Percentiles rank a stretch among this genome's conserved stretches.
These are phyloP conservation scores for Tichodroma muraria DNA, from an alignment of 2,113 vertebrate species.

Conservation along the genomic window DNA sequence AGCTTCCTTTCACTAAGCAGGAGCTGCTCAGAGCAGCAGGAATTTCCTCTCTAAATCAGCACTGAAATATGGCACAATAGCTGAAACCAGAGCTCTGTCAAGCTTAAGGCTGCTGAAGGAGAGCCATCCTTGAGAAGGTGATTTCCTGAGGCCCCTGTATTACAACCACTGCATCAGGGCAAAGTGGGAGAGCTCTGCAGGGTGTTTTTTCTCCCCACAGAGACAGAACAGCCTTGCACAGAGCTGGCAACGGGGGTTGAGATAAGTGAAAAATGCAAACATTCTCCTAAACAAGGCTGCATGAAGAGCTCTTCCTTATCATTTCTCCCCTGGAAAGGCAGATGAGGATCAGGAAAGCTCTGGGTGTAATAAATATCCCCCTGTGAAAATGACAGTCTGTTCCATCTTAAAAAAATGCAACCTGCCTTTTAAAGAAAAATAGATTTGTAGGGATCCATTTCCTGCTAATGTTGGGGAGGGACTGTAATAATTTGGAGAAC, in stretches of 20 bases:
- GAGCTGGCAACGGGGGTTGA: neutral
- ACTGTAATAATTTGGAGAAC: neutral
- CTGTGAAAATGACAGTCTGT: neutral
- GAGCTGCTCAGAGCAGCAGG: neutral
- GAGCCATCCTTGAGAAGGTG: neutral
- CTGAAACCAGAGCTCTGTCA: neutral
- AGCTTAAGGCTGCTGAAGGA: neutral
- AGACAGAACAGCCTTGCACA: neutral
- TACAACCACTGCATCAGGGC: neutral
- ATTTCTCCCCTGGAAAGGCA: neutral
- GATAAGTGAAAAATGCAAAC: neutral
- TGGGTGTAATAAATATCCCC: neutral
- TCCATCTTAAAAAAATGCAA: neutral
- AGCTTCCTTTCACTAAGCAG: neutral
- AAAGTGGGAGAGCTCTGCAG: neutral
- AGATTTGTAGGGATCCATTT: neutral
- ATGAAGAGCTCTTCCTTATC: neutral
- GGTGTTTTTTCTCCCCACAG: neutral
- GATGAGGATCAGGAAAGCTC: fast-evolving
- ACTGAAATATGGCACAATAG: neutral
- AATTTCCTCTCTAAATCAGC: neutral
- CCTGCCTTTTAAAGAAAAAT: neutral
- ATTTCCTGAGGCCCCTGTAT: neutral
- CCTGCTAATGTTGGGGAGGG: neutral
- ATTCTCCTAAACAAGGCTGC: neutral